Percentiles rank a stretch among this genome's conserved stretches.
phyloP scores from a whole-genome alignment of 1,140 invertebrate genomes.

The Drosophila tsacasi region DNA sequence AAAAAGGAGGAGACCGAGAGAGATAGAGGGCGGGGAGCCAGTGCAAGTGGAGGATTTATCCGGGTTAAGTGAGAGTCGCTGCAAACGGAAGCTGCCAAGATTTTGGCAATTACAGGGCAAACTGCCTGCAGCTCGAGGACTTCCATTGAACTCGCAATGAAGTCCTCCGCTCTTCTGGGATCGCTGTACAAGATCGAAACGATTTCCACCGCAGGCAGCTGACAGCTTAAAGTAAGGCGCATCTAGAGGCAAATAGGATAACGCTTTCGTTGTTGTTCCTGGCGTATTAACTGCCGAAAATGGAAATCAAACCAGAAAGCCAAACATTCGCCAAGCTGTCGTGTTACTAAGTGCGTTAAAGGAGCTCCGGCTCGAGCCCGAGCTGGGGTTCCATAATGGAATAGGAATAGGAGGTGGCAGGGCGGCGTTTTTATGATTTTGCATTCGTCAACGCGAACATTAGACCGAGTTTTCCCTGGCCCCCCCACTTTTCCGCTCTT shows the following conservation, averaged over 20 bases:
- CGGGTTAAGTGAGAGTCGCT: conserved; percentile 36
- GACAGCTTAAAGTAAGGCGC: conserved; percentile 5
- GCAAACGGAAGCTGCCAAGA: conserved; percentile 12
- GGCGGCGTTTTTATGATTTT: conserved; percentile 64
- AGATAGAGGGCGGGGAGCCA: background rate
- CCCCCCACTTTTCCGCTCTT: background rate
- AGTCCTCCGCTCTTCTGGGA: background rate
- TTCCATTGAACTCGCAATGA: conserved; percentile 13
- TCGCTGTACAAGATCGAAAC: background rate
- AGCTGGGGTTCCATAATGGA: background rate
- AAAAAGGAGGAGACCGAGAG: background rate
- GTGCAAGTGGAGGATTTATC: conserved; percentile 21
- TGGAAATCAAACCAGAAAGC: conserved; percentile 75
- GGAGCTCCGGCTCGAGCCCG: background rate
- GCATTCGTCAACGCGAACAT: conserved; percentile 72
- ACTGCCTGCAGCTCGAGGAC: conserved; percentile 7
- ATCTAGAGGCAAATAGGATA: conserved; percentile 51
- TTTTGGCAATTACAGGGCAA: conserved; percentile 23
- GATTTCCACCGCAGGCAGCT: conserved; percentile 12
- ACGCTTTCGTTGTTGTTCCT: conserved; percentile 19
- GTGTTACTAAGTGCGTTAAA: conserved; percentile 62
- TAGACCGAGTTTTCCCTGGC: conserved; percentile 27
- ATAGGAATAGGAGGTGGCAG: background rate
- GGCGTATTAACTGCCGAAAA: conserved; percentile 42
- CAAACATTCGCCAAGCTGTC: conserved; percentile 78